Evolutionary conservation across 1,140 invertebrate species (phyloP).

Genomic region (Lepidurus apus): DNA sequence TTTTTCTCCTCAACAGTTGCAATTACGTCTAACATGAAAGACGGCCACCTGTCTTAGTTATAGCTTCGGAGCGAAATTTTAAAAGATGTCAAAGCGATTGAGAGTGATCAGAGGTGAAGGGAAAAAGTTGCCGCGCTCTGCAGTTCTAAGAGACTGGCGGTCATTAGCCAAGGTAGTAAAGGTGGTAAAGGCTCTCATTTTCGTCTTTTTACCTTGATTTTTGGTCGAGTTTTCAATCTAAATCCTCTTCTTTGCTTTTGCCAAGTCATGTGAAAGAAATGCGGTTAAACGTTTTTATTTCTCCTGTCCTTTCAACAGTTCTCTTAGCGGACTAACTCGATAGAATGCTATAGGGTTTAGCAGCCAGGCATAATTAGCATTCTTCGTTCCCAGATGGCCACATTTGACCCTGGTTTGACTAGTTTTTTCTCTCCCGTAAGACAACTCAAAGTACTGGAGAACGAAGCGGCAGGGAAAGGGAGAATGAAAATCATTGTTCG

Average conservation of each 20-base stretch:
- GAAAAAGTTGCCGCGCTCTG: not conserved
- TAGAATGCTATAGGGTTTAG: not conserved
- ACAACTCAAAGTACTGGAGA: not conserved
- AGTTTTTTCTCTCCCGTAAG: not conserved
- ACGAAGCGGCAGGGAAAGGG: not conserved
- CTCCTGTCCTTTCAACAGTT: not conserved
- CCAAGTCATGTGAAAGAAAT: no score
- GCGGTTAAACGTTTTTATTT: no score
- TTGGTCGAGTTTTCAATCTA: no score
- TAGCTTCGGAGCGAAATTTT: not conserved
- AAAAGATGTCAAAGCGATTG: not conserved
- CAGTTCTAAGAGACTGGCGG: not conserved
- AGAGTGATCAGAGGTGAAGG: not conserved
- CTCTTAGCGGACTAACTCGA: not conserved
- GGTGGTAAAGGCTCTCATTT: not conserved
- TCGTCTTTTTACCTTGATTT: not conserved
- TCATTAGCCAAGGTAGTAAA: not conserved
- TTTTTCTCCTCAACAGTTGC: not conserved
- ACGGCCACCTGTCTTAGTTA: not conserved
- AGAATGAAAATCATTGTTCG: not conserved
- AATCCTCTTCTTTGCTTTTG: no score
- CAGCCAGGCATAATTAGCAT: not conserved
- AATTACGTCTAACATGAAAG: not conserved
- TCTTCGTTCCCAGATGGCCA: not conserved
- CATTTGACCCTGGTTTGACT: conserved; percentile 5